Base-by-base conservation (phyloP, 2,888 invertebrate genomes). In the Stenodera caucasica region DNA sequence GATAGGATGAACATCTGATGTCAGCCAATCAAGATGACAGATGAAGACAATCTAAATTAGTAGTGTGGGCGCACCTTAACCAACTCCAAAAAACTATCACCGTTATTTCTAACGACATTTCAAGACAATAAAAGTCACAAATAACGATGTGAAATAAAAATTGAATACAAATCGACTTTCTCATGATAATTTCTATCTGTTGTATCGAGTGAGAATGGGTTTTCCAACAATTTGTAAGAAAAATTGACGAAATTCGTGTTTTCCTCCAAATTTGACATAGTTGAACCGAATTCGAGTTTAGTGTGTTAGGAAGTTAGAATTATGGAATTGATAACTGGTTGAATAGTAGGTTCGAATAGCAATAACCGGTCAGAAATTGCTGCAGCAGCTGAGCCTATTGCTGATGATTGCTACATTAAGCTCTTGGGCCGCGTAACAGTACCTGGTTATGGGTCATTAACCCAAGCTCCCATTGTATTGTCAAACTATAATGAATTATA, bases 341-440 rank as follows among this genome's bases (percentile, higher is more conserved):
- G 21, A 12, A 32, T 12, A 49, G 49, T 53, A 40, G 7, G 9
- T 15, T 5, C 15, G 8, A 14, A 7, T 45, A 45, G 45, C 45
- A 45, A 45, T 45, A 45, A 45, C 21, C 45, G 45, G 45, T 45
- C 45, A 45, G 21, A 11, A 21, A 12, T 5, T 45, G 18, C 18
- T 40, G 40, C 15, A 18, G 18, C 8, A 6, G 15, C 8, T 15
- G 37, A 7, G 18, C 7, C 11, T 45, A 15, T 45, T 21, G 18
- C 8, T 37, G 37, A 2, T 37, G 21, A 21, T 45, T 45, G 45
- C 45, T 45, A 45, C 45, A 45, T 21, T 45, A 45, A 45, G 45
- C 26, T 52, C 49, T 55, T 63, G 60, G 67, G 67, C 67, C 66
- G 67, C 53, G 55, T 70, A 70, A 70, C 70, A 66, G 70, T 70